Base-by-base conservation (phyloP, 2,888 invertebrate species). In the Fragum fragum region DNA sequence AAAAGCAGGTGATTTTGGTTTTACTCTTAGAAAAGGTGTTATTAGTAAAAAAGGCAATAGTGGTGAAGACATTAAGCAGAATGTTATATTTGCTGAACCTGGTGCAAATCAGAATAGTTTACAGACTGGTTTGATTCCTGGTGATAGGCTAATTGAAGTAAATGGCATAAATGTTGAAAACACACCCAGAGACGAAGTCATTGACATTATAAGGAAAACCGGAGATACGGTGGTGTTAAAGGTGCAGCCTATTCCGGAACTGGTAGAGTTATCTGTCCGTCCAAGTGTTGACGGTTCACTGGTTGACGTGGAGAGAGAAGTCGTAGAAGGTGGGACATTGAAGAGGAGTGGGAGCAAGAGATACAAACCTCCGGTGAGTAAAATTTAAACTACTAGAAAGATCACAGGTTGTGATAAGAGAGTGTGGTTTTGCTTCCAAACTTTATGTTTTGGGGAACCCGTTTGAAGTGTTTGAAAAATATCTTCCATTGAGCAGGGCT, bases 191-290 rank as follows among this genome's bases (percentile, higher is more conserved):
- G 98, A 99, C 94, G 97, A 98, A 91, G 97, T 99, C 86, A 98
- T 98, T 89, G 98, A 98, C 94, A 96, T 99, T 93, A 98, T 99
- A 90, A 87, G 90, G 55, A 90, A 90, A 42, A 91, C 93, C 2
- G 91, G 90, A 6, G 93, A 92, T 55, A 81, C 80, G 0, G 90
- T 94, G 96, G 96, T 96, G 66, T 96, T 99, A 76, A 97, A 98
- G 96, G 98, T 99, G 85, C 98, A 98, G 95, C 98, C 98, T 55
- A 98, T 98, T 87, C 97, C 98, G 0, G 98, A 99, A 95, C 95
- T 99, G 90, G 97, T 97, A 90, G 98, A 99, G 95, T 95, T 98
- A 90, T 98, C 97, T 83, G 96, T 97, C 88, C 96, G 98, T 73
- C 97, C 96, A 29, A 95, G 96, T 61, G 96, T 96, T 88, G 97